phyloP scores from a whole-genome alignment of 2,113 vertebrate species.

The Solea solea region DNA sequence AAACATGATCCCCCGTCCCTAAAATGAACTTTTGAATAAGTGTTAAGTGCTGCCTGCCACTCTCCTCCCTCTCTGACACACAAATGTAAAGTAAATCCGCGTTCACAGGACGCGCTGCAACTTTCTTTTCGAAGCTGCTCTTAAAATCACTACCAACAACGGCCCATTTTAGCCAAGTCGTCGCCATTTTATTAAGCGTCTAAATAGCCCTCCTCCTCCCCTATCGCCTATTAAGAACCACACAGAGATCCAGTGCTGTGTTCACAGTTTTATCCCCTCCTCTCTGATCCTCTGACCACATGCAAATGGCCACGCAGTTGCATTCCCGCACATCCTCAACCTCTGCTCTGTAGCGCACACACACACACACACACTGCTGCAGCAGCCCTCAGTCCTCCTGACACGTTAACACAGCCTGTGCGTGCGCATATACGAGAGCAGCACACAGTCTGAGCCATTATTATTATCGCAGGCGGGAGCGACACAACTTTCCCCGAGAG shows the following conservation, averaged over 20 bases:
- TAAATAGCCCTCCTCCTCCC: conserved; percentile 66
- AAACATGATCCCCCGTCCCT: not conserved
- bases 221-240: conserved; percentile 55
- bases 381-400: conserved; percentile 33
- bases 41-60: not conserved
- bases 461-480: conserved; percentile 55
- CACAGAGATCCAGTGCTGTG: conserved; percentile 54
- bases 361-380: conserved; percentile 4
- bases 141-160: conserved; percentile 29
- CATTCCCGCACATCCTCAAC: conserved; percentile 70
- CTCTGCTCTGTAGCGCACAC: conserved; percentile 28
- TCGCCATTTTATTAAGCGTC: conserved; percentile 78
- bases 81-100: not conserved
- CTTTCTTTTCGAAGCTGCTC: conserved; percentile 59
- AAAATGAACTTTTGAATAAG: conserved; percentile 33
- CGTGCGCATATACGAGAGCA: conserved; percentile 24
- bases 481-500: conserved; percentile 67
- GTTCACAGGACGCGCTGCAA: conserved; percentile 33
- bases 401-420: conserved; percentile 55
- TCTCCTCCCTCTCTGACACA: not conserved
- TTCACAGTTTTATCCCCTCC: conserved; percentile 56
- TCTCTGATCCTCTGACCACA: conserved; percentile 56
- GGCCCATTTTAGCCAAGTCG: conserved; percentile 61
- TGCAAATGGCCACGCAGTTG: conserved; percentile 71
- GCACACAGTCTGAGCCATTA: conserved; percentile 45